Base-by-base conservation (phyloP, 2,113 vertebrate species). In the Rhombomys opimus region DNA sequence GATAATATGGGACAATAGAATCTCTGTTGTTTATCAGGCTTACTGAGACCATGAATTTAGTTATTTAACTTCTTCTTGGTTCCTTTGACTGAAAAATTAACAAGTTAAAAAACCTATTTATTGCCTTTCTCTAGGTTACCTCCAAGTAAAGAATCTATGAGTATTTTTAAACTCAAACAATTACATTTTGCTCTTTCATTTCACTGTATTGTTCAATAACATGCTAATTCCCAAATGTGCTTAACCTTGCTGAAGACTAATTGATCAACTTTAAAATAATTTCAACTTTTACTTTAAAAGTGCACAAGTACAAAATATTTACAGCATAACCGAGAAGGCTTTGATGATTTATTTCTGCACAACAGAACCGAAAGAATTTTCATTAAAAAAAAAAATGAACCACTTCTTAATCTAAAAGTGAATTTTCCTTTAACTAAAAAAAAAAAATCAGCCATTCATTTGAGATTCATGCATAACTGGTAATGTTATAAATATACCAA, bases 231-330 rank as follows among this genome's bases (percentile, higher is more conserved):
- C 50, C 77, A 93, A 95, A 89, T 86, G 95, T 78, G 72, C 72
- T 93, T 96, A 93, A 96, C 93, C 96, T 97, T 96, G 70, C 88
- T 87, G 67, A 97, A 92, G 81, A 95, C 93, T 84, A 92, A 94
- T 92, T 97, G 93, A 97, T 89, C 22, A 17, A 88, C 52, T 97
- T 93, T 93, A 90, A 94, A 96, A 95, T 93, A 54, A 95, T 89
- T 95, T 95, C 72, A 90, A 80, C 25, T 97, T 96, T 97, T 95
- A 94, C 78, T 95, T 95, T 89, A 78, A 95, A 96, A 97, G 84
- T 59, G 13, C 32, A 86, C 35, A 92, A 95, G 72, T 94, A 87
- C 80, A 96, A 96, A 94, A 96, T 95, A 95, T 96, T 94, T 96
- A 52, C 12, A 18, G 61, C 50, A 86, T 93, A 92, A 86, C 84